Evolutionary conservation across 2,797 vertebrate species (phyloP).

Genomic region (Crax fasciolata): DNA sequence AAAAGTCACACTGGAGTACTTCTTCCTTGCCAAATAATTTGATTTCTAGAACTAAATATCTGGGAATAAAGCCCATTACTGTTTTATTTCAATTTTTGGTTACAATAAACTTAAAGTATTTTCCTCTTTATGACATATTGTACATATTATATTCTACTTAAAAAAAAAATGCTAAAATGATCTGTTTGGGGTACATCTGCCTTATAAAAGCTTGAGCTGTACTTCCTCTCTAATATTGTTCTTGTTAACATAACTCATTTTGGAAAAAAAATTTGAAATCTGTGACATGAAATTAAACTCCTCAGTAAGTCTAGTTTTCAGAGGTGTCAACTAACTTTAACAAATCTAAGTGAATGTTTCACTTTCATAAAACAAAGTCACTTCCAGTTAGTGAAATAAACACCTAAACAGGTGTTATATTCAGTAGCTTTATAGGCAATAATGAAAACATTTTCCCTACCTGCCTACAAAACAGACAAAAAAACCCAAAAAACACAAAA

Average conservation of each 20-base stretch:
- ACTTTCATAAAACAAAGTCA: background rate
- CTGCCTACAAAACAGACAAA: background rate
- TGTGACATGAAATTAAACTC: constrained; percentile 40
- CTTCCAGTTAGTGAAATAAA: background rate
- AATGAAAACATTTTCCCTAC: background rate
- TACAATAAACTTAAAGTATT: constrained; percentile 75
- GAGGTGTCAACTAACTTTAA: constrained; percentile 11
- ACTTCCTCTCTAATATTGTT: constrained; percentile 23
- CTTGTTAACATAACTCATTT: background rate
- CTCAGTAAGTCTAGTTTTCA: constrained; percentile 20
- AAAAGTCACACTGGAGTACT: constrained; percentile 49
- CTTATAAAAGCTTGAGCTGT: constrained; percentile 26
- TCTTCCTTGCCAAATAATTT: constrained; percentile 68
- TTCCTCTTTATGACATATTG: constrained; percentile 71
- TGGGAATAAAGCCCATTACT: constrained; percentile 75
- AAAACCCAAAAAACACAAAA: background rate
- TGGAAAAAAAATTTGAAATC: constrained; percentile 1
- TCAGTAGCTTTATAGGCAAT: background rate
- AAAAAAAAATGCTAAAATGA: constrained; percentile 31
- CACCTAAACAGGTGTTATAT: background rate
- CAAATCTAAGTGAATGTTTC: background rate
- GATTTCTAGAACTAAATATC: constrained; percentile 72
- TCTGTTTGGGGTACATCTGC: constrained; percentile 49
- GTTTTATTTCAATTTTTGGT: constrained; percentile 74
- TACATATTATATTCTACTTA: constrained; percentile 66